Percentiles rank a stretch among this genome's conserved stretches.
Conservation (phyloP, 2,797 vertebrate species). For the Melanogrammus aeglefinus region DNA sequence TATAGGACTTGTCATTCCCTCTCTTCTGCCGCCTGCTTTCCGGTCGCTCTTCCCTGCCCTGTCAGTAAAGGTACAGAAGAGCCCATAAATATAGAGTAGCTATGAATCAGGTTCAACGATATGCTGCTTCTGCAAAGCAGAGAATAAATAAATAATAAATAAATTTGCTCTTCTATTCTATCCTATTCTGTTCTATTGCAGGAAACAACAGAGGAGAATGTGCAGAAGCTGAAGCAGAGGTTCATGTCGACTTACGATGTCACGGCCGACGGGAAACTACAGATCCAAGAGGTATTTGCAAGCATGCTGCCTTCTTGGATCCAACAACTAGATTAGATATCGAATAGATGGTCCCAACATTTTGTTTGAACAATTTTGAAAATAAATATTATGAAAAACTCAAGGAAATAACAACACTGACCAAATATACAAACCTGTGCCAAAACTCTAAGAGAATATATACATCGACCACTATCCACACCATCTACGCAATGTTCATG, state of each 20-base stretch:
- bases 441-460: too few species aligned
- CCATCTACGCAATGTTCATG: not conserved
- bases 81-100: too few species aligned
- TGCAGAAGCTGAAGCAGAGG: slow-evolving; percentile 81
- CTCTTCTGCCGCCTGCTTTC: too few species aligned
- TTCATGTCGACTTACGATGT: slow-evolving; percentile 80
- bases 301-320: not conserved
- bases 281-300: slow-evolving; percentile 86
- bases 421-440: too few species aligned
- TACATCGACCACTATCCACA: not conserved
- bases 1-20: too few species aligned
- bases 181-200: slow-evolving; percentile 63
- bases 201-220: slow-evolving; percentile 74
- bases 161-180: not conserved
- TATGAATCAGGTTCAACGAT: not conserved
- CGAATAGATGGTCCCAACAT: not conserved
- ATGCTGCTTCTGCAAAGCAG: not conserved
- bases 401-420: too few species aligned
- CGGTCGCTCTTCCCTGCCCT: too few species aligned
- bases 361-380: too few species aligned
- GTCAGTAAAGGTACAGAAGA: too few species aligned
- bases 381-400: too few species aligned
- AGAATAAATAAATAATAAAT: not conserved
- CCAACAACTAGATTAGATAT: not conserved
- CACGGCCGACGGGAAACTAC: slow-evolving; percentile 80